Base-by-base conservation (phyloP, 2,888 invertebrate species). In the Helobdella robusta region DNA sequence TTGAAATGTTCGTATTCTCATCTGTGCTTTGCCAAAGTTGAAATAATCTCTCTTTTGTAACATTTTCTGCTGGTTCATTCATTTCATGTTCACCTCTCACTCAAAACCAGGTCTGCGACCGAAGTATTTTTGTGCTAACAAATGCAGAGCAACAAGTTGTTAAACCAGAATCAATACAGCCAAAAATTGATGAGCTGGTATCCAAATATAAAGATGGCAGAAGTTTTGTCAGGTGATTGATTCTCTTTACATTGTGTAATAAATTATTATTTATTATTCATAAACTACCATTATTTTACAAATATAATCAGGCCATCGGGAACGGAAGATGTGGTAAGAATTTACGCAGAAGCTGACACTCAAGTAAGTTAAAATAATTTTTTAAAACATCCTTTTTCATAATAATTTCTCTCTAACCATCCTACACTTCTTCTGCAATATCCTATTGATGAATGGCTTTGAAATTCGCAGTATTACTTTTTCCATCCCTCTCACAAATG, bases 251-350 rank as follows among this genome's bases (percentile, higher is more conserved):
- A n/a, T 59, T 20, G 5, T 28, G 6, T 32, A 8, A 58, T 8
- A 20, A 30, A 28, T 58, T 28, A 58, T 58, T 30, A 23, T 8
- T 58, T 58, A n/a, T n/a, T n/a, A n/a, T n/a, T n/a, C n/a, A n/a
- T n/a, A n/a, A n/a, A n/a, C n/a, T n/a, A n/a, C n/a, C n/a, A n/a
- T n/a, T n/a, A n/a, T n/a, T n/a, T n/a, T n/a, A n/a, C n/a, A n/a
- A n/a, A n/a, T n/a, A n/a, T n/a, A n/a, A 64, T 11, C 65, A 85
- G 95, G 58, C 88, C 98, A 0, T 97, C 97, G 0, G 98, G 98
- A 8, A 98, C 98, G 0, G 98, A 99, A 81, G 93, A 98, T 79
- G 84, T 95, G 15, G 89, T 98, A 1, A 83, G 98, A 68, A 88
- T 99, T 0, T 99, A 97, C 80, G 92, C 94, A 0, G 98, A 99